Evolutionary conservation across 2,888 invertebrate genomes (phyloP).

Genomic region (Ormyrus rosae): DNA sequence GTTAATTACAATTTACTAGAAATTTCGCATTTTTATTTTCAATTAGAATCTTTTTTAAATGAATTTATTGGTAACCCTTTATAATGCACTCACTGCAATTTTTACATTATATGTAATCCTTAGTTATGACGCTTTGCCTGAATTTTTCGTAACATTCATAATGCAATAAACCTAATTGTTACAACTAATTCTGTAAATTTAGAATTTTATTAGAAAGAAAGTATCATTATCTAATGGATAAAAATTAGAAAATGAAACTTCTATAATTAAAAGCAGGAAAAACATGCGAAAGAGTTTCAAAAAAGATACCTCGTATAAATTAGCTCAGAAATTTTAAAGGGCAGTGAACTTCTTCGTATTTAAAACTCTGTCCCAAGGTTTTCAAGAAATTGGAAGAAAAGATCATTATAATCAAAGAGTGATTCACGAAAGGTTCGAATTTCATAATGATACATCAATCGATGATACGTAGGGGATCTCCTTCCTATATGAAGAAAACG

Average conservation of each 20-base stretch:
- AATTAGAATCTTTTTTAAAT: constrained; percentile 18
- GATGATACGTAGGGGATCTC: background rate
- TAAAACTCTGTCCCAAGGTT: constrained; percentile 52
- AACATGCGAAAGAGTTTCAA: background rate
- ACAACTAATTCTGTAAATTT: too few species aligned
- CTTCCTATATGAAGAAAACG: background rate
- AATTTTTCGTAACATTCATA: background rate
- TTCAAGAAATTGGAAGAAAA: constrained; percentile 13
- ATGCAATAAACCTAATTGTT: too few species aligned
- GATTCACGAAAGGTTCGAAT: background rate
- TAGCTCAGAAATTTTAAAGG: constrained; percentile 58
- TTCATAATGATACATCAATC: background rate
- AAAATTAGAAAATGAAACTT: too few species aligned
- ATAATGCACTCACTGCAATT: background rate
- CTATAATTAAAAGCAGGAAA: background rate
- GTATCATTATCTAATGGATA: too few species aligned
- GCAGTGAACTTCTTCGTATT: constrained; percentile 53
- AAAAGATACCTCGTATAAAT: constrained; percentile 32
- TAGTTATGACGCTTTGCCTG: background rate
- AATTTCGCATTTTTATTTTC: background rate
- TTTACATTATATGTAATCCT: background rate
- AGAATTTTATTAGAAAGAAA: too few species aligned
- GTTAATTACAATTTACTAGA: background rate
- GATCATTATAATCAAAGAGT: background rate
- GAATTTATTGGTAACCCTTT: constrained; percentile 1